Evolutionary conservation across 2,797 vertebrate genomes (phyloP), one percentile per base, ranked within the genome.

Genomic region (Thalassophryne amazonica): DNA sequence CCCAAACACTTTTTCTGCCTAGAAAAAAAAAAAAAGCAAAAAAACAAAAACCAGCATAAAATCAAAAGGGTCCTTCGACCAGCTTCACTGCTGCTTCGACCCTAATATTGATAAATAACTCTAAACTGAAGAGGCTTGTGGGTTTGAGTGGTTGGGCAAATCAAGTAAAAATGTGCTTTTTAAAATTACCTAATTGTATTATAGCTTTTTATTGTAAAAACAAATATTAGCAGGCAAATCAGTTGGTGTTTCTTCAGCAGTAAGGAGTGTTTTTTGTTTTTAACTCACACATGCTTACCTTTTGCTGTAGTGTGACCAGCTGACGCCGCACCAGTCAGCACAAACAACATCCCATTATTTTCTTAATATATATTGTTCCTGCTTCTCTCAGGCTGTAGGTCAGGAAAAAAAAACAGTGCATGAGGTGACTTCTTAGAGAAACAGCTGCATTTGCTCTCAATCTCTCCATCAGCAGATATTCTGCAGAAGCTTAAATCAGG

Each of bases 311-410:
- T 2, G 30, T 3, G 2, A 60, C 35, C 8, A 22, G 65, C 74
- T 80, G 69, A 74, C 40, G 49, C 35, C 22, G 60, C 36, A 32
- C 25, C 37, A 45, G 54, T 74, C 62, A 75, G 65, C 73, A 62
- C 34, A 57, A 67, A 65, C 53, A 43, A 19, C 42, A 67, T 77
- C 32, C 42, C 62, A 45, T 75, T 67, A 45, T 66, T 60, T 60
- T 64, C 27, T 29, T 60, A 45, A 60, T 43, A 32, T 49, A 12
- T 67, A 68, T 69, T 43, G 53, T 55, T 19, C 35, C 41, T 10
- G 43, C 53, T 36, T 55, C 38, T 57, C 11, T 6, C 39, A 17
- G 28, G 17, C 22, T 29, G 15, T 13, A 24, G 27, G 37, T n/a
- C n/a, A 48, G 48, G 60, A 45, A 17, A 27, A 41, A 11, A 53